Conservation (phyloP, 64 coral and sea anemone genomes). For the Porites australiensis region DNA sequence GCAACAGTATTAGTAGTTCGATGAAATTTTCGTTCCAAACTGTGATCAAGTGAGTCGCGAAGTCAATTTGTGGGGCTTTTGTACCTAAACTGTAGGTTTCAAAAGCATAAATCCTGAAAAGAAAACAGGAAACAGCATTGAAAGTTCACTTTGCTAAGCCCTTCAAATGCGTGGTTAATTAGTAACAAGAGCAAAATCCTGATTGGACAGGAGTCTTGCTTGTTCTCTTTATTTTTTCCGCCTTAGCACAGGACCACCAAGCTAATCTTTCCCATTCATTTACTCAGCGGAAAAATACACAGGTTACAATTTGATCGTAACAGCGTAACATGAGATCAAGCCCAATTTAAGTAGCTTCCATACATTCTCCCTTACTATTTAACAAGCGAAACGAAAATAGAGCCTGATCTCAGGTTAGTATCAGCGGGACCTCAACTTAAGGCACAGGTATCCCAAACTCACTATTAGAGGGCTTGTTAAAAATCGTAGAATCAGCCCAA, state of each 20-base stretch:
- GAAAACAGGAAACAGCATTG: not conserved
- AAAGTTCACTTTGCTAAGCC: not conserved
- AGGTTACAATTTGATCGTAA: too few relatives aligned
- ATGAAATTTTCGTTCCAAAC: not conserved
- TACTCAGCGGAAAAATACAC: too few relatives aligned
- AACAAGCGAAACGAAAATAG: too few relatives aligned
- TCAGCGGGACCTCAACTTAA: too few relatives aligned
- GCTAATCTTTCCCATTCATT: too few relatives aligned
- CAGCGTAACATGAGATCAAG: too few relatives aligned
- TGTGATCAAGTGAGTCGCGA: not conserved
- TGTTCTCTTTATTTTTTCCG: not conserved
- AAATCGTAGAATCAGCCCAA: too few relatives aligned
- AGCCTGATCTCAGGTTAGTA: too few relatives aligned
- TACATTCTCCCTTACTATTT: too few relatives aligned
- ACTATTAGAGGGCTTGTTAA: too few relatives aligned
- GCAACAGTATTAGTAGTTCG: not conserved
- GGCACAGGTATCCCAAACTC: too few relatives aligned
- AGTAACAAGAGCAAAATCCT: not conserved
- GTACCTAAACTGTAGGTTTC: not conserved
- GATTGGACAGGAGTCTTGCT: not conserved
- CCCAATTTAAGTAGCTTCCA: too few relatives aligned
- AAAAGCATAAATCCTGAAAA: not conserved
- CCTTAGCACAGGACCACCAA: not conserved
- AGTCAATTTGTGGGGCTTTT: not conserved
- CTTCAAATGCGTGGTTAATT: conserved; percentile 9